Evolutionary conservation across 2,888 invertebrate species (phyloP).

Genomic region (Clusia tigrina): DNA sequence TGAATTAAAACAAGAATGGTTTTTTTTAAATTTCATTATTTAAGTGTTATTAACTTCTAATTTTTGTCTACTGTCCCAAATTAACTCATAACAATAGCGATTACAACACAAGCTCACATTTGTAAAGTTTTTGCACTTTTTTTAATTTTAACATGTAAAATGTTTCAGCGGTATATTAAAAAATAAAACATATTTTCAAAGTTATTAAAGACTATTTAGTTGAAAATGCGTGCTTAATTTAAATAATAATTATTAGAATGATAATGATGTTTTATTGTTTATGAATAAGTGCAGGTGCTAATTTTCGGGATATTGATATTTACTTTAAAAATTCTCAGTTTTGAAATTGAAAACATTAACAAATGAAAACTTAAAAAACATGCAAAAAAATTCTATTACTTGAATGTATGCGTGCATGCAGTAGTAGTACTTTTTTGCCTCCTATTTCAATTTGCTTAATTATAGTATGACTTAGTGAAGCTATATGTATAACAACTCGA

Average conservation of each 20-base stretch:
- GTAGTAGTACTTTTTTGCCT: conserved; percentile 54
- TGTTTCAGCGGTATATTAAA: conserved; percentile 13
- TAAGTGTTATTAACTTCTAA: background rate
- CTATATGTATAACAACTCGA: too few species aligned
- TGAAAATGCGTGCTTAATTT: background rate
- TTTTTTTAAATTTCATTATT: conserved; percentile 33
- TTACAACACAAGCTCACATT: conserved; percentile 32
- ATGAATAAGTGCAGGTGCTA: conserved; percentile 13
- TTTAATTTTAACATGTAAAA: conserved; percentile 17
- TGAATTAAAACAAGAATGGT: conserved; percentile 29
- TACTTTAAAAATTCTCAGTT: conserved; percentile 10
- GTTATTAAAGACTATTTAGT: background rate
- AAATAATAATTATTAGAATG: background rate
- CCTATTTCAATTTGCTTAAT: conserved; percentile 12
- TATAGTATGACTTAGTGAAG: too few species aligned
- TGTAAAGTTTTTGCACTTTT: conserved; percentile 59
- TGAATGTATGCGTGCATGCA: conserved; percentile 38
- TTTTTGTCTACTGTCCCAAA: conserved; percentile 32
- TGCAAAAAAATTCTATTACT: conserved; percentile 59
- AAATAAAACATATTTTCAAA: conserved; percentile 8
- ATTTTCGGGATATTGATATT: conserved; percentile 18
- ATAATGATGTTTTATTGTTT: background rate
- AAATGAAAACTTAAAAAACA: conserved; percentile 28
- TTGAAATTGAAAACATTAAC: conserved; percentile 7
- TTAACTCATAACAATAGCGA: conserved; percentile 28